Evolutionary conservation across 2,113 vertebrate genomes (phyloP), one percentile per base, ranked within the genome.

Genomic region (Pterocles burchelli): DNA sequence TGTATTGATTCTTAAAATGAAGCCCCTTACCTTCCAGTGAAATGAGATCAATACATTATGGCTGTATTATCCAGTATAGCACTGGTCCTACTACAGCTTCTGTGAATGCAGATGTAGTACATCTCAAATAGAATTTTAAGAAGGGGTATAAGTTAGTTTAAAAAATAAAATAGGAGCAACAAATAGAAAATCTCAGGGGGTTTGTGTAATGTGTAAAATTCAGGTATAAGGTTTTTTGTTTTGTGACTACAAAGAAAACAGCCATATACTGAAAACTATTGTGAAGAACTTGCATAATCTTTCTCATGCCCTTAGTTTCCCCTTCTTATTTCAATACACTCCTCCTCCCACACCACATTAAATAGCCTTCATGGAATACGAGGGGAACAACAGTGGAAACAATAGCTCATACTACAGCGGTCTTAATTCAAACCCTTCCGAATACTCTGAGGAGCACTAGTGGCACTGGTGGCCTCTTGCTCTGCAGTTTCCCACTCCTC

Each of bases 291-390:
- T 90, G 48, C 55, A 31, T 13, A 90, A 80, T 85, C 79, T 93
- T 95, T 95, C 94, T 97, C 91, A 90, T 93, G 95, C 81, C 88
- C 95, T 96, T 67, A 73, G 38, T 83, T 89, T 94, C 77, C 84
- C 58, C 38, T 93, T 36, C 33, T 91, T 15, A 29, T 63, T 93
- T 79, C 52, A 71, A 63, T 38, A 9, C 28, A 21, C 11, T 81
- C 41, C 63, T 93, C 84, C 95, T 95, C 90, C 93, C 91, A 93
- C 85, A 84, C 26, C 48, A 65, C 85, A 78, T 54, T 67, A 88
- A 91, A 87, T 17, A 38, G 41, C 49, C 48, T 82, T 71, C 63
- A 46, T 54, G 70, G 66, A 26, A 78, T 91, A 43, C 7, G 31
- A 71, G 81, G 38, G 34, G 28, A 89, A 2, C 61, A 88, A 4